These are phyloP conservation scores for Drosophila nigricruria DNA, from an alignment of 2,888 invertebrate species.

Conservation along the genomic window DNA sequence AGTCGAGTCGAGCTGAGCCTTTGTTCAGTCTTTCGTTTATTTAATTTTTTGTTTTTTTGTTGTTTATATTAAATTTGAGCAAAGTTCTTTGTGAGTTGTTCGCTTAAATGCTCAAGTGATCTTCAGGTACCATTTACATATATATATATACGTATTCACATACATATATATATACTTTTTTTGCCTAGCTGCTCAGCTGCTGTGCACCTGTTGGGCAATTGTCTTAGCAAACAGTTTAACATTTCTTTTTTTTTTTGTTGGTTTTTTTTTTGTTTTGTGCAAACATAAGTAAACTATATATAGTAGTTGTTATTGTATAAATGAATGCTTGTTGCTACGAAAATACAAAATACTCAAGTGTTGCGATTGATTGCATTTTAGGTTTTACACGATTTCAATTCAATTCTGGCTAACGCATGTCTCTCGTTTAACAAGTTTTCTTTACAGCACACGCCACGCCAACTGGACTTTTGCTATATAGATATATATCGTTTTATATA, in stretches of 20 bases:
- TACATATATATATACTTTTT: slow-evolving; percentile 26
- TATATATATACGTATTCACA: slow-evolving; percentile 41
- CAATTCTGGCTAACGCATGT: slow-evolving; percentile 61
- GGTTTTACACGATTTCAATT: slow-evolving; percentile 15
- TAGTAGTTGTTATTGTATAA: slow-evolving; percentile 63
- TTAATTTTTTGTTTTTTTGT: slow-evolving; percentile 55
- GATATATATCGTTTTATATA: slow-evolving; percentile 7
- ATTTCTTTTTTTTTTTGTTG: slow-evolving; percentile 14
- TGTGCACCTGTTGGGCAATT: slow-evolving; percentile 26
- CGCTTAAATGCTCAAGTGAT: slow-evolving; percentile 72
- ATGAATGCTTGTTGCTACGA: slow-evolving; percentile 68
- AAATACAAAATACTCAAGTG: slow-evolving; percentile 60
- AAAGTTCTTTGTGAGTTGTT: slow-evolving; percentile 61
- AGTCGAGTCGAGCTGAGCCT: slow-evolving; percentile 44
- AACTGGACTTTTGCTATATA: slow-evolving; percentile 39
- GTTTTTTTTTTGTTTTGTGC: slow-evolving; percentile 31
- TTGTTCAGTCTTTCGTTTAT: slow-evolving; percentile 69
- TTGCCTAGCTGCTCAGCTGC: slow-evolving; percentile 37
- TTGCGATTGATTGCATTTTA: slow-evolving; percentile 46
- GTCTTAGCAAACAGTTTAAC: slow-evolving; percentile 28
- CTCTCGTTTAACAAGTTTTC: slow-evolving; percentile 34
- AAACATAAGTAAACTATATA: slow-evolving; percentile 53
- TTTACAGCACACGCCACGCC: slow-evolving; percentile 37
- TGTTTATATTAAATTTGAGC: slow-evolving; percentile 59
- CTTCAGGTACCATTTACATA: slow-evolving; percentile 71